Percentiles rank a stretch among this genome's conserved stretches.
Conservation (phyloP, 2,113 vertebrate genomes). For the Thunnus maccoyii region DNA sequence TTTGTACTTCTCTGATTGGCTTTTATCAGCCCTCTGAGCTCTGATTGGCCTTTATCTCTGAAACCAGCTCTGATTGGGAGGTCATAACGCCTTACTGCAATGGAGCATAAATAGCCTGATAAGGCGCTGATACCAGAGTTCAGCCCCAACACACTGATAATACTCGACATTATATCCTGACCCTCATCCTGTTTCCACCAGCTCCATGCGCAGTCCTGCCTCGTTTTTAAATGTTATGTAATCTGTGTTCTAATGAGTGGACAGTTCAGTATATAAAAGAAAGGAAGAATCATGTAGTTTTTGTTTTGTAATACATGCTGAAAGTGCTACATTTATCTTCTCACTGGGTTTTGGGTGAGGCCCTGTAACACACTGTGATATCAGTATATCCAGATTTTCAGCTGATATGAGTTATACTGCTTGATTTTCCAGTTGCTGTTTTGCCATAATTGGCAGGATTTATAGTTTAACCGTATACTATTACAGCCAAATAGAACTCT, state of each 20-base stretch:
- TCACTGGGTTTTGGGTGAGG: not conserved
- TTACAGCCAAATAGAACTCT: slow-evolving; percentile 1
- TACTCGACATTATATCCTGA: slow-evolving; percentile 45
- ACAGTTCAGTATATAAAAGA: too few relatives aligned
- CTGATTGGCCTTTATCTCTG: slow-evolving; percentile 76
- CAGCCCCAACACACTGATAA: slow-evolving; percentile 52
- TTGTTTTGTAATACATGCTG: not conserved
- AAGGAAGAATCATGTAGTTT: not conserved
- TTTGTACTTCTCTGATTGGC: slow-evolving; percentile 67
- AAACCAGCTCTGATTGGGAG: slow-evolving; percentile 65
- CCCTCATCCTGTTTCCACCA: slow-evolving; percentile 40
- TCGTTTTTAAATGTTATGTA: not conserved
- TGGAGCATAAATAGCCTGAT: slow-evolving; percentile 73
- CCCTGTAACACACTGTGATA: too few relatives aligned
- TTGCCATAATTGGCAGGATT: not conserved
- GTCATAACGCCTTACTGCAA: slow-evolving; percentile 65
- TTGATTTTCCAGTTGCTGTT: not conserved
- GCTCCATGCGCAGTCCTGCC: not conserved
- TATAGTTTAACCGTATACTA: not conserved
- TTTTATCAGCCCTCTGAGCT: slow-evolving; percentile 69
- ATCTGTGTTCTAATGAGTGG: not conserved
- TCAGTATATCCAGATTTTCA: not conserved
- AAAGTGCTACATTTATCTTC: not conserved
- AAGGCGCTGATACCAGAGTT: slow-evolving; percentile 59
- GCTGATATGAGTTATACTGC: not conserved